These are phyloP conservation scores for Chouioia cunea DNA, from an alignment of 2,888 invertebrate species.

Conservation along the genomic window DNA sequence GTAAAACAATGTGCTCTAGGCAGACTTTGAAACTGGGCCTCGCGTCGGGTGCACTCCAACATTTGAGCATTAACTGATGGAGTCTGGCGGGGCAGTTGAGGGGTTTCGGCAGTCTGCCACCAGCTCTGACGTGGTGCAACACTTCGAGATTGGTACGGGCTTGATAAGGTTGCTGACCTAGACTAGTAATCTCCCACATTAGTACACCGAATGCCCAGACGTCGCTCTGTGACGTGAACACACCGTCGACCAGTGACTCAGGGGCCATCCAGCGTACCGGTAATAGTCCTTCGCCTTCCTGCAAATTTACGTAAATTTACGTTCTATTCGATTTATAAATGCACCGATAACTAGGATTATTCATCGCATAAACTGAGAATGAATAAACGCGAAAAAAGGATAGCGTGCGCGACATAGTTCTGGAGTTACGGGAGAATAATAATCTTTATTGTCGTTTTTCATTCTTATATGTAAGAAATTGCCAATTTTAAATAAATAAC, in stretches of 20 bases:
- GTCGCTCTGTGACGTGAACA: slow-evolving; percentile 96
- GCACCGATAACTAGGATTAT: too few species aligned
- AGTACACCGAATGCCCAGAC: slow-evolving; percentile 96
- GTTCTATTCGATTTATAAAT: too few species aligned
- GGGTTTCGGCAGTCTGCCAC: slow-evolving; percentile 86
- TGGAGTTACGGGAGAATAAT: too few species aligned
- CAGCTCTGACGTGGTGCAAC: slow-evolving; percentile 87
- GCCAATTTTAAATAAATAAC: too few species aligned
- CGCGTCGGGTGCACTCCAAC: slow-evolving; percentile 88
- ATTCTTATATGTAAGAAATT: too few species aligned
- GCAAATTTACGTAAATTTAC: not conserved
- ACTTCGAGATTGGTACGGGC: slow-evolving; percentile 94
- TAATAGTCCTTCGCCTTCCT: slow-evolving; percentile 78
- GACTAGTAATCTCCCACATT: slow-evolving; percentile 96
- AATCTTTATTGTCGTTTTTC: too few species aligned
- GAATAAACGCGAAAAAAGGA: too few species aligned
- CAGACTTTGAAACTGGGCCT: slow-evolving; percentile 91
- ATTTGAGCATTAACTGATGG: slow-evolving; percentile 87
- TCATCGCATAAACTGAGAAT: too few species aligned
- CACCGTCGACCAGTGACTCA: slow-evolving; percentile 94
- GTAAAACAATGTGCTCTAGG: slow-evolving; percentile 70
- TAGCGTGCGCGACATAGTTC: too few species aligned
- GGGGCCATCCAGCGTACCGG: slow-evolving; percentile 99
- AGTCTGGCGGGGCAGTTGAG: slow-evolving; percentile 86
- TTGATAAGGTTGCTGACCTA: slow-evolving; percentile 97